Conservation (phyloP, 1,140 invertebrate genomes). For the Eupristina koningsbergeri region DNA sequence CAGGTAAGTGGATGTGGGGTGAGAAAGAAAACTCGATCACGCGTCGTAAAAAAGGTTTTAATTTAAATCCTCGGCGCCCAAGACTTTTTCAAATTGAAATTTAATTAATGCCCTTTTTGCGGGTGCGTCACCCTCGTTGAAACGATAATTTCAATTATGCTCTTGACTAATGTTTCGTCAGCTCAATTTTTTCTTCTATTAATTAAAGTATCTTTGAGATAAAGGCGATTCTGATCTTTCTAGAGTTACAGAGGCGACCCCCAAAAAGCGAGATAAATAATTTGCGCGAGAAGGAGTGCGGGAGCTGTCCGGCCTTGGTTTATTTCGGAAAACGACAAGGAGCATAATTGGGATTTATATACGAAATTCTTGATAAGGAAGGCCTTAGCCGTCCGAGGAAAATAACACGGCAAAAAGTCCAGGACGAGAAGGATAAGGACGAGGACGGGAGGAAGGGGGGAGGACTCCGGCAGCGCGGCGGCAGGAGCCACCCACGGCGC, state of each 20-base stretch:
- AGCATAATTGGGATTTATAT: conserved; percentile 31
- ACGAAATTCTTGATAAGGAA: conserved; percentile 16
- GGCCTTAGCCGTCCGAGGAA: not conserved
- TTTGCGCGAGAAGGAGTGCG: not conserved
- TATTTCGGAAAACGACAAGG: not conserved
- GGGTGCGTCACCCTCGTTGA: not conserved
- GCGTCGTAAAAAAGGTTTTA: not conserved
- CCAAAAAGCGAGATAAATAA: too few species aligned
- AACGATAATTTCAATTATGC: conserved; percentile 9
- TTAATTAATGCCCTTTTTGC: conserved; percentile 24
- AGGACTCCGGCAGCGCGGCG: too few species aligned
- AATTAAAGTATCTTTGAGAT: not conserved
- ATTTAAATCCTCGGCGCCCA: conserved; percentile 18
- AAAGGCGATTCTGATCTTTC: conserved; percentile 11
- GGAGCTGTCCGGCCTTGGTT: not conserved
- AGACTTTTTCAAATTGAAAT: conserved; percentile 22
- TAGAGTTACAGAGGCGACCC: not conserved
- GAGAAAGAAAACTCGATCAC: conserved; percentile 8
- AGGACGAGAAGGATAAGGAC: too few species aligned
- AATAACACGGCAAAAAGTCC: not conserved
- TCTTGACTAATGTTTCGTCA: not conserved
- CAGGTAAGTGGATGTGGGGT: not conserved
- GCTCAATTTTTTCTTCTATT: not conserved
- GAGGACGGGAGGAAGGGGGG: too few species aligned
- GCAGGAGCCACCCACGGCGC: conserved; percentile 40